Base-by-base conservation (phyloP, 2,113 vertebrate genomes). In the Antigone vipio region DNA sequence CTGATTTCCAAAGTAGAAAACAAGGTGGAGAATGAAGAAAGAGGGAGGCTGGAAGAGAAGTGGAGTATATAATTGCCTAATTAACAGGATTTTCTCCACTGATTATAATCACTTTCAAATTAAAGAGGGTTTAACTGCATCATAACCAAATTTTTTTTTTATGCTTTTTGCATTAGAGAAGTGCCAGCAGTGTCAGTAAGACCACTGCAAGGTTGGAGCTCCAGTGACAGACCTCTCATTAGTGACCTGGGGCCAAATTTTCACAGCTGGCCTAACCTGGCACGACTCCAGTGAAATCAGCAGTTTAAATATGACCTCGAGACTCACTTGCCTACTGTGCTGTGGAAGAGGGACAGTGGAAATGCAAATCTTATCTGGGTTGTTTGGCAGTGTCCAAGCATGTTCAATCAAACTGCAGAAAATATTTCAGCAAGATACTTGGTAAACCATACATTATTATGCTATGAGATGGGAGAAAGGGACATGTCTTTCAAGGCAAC, bases 31-130 rank as follows among this genome's bases (percentile, higher is more conserved):
- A 95, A 69, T 74, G 88, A 96, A 97, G 80, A 95, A 94, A 96
- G 94, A 92, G 78, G 91, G 90, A 93, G 73, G 85, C 71, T 93
- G 89, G 94, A 93, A 97, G 93, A 95, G 95, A 97, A 95, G 75
- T 92, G 29, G 75, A 95, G 96, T 96, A 97, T 76, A 81, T 97
- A 98, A 98, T 96, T 97, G 96, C 94, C 91, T 97, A 94, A 97
- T 97, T 97, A 96, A 95, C 44, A 96, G 91, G 94, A 93, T 95
- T 96, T 97, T 97, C 89, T 97, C 89, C 87, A 94, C 95, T 95
- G 95, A 98, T 96, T 95, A 97, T 95, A 97, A 97, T 96, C 93
- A 96, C 94, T 94, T 95, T 85, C 83, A 98, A 97, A 97, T 94
- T 97, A 98, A 97, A 96, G 76, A 89, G 60, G n/a, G 68, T 96